Evolutionary conservation across 2,797 vertebrate species (phyloP).

Genomic region (Gouania willdenowi): DNA sequence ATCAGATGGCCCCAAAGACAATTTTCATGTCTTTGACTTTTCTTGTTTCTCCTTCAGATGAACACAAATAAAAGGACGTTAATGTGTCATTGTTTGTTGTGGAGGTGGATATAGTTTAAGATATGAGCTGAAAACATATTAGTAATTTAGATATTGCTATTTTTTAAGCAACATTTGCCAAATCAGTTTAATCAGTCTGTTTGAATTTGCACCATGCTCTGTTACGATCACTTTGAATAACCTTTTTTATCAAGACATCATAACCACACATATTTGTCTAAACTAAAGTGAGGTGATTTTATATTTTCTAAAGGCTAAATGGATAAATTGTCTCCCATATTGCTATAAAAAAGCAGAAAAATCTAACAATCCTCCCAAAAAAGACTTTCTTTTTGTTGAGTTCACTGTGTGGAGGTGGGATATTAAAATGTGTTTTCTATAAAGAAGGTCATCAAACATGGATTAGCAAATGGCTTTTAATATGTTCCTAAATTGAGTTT

Average conservation of each 20-base stretch:
- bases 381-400: neutral
- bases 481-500: neutral
- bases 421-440: neutral
- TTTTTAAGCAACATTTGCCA: too few species aligned
- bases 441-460: neutral
- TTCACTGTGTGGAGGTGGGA: neutral
- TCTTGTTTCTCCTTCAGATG: constrained; percentile 14
- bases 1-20: constrained; percentile 25
- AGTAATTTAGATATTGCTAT: too few species aligned
- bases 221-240: too few species aligned
- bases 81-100: too few species aligned
- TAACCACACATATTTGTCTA: too few species aligned
- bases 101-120: too few species aligned
- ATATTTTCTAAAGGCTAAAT: too few species aligned
- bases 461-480: neutral
- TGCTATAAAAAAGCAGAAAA: neutral
- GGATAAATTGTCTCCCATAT: neutral
- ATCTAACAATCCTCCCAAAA: neutral
- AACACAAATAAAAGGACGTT: too few species aligned
- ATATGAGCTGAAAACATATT: too few species aligned
- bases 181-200: too few species aligned
- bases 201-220: too few species aligned
- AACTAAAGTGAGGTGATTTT: neutral
- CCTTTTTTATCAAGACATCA: too few species aligned
- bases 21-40: constrained; percentile 32